Conservation (phyloP, 1,140 invertebrate species). For the Caenorhabditis briggsae region DNA sequence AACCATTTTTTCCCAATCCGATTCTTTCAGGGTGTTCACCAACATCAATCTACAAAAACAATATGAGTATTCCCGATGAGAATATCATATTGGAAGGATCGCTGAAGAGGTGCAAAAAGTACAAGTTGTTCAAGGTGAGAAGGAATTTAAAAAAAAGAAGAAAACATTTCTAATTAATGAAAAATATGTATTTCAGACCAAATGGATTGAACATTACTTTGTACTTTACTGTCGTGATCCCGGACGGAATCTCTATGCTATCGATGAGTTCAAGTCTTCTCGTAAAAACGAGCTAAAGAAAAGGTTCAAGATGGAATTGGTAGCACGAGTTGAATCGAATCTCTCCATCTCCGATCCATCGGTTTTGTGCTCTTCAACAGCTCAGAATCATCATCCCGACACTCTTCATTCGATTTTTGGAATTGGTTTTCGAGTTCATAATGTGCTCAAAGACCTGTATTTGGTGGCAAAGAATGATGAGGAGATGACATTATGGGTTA, state of each 20-base stretch:
- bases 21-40: not conserved
- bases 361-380: not conserved
- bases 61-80: conserved; percentile 48
- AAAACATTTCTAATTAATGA: not conserved
- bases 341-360: conserved; percentile 12
- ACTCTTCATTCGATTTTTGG: conserved; percentile 27
- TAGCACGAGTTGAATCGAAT: conserved; percentile 13
- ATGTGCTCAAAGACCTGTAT: conserved; percentile 16
- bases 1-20: not conserved
- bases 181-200: not conserved
- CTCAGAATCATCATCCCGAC: not conserved
- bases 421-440: not conserved
- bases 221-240: conserved; percentile 8
- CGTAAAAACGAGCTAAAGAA: conserved; percentile 17
- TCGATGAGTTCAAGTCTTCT: conserved; percentile 28
- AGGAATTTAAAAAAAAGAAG: not conserved
- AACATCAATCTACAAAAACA: conserved; percentile 21
- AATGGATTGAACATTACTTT: conserved; percentile 47
- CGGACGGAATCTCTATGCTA: not conserved
- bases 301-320: conserved; percentile 17
- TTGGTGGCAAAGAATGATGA: conserved; percentile 46
- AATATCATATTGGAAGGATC: conserved; percentile 27
- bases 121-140: conserved; percentile 46
- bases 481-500: conserved; percentile 28
- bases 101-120: conserved; percentile 36